Percentiles rank a stretch among this genome's conserved stretches.
Evolutionary conservation across 2,888 invertebrate species (phyloP).

Genomic region (Agrochola circellaris): DNA sequence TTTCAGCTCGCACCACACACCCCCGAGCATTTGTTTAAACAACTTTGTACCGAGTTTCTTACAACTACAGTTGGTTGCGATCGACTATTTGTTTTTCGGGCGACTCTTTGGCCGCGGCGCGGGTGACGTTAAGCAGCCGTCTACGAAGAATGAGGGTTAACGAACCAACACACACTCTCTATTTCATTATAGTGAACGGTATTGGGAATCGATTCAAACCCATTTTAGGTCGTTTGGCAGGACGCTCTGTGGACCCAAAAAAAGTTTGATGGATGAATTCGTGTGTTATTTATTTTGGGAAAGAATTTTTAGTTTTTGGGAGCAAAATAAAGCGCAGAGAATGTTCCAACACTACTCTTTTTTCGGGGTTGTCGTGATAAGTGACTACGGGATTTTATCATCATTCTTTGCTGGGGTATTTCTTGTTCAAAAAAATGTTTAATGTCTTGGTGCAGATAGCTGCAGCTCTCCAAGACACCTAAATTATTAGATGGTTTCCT

Average conservation of each 20-base stretch:
- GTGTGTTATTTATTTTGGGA: conserved; percentile 34
- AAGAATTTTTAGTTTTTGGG: conserved; percentile 1
- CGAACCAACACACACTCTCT: conserved; percentile 52
- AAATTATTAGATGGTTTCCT: neutral
- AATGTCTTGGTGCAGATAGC: too few relatives aligned
- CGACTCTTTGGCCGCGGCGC: conserved; percentile 65
- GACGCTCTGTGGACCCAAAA: conserved; percentile 22
- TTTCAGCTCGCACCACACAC: conserved; percentile 59
- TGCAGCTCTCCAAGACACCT: neutral
- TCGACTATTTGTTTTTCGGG: conserved; percentile 75
- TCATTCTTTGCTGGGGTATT: neutral
- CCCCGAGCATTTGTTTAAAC: conserved; percentile 75
- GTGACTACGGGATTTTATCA: neutral
- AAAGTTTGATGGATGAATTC: conserved; percentile 33
- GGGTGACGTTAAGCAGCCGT: conserved; percentile 76
- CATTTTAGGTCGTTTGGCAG: conserved; percentile 14
- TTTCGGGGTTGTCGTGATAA: neutral
- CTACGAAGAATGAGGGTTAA: conserved; percentile 56
- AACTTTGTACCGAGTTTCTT: conserved; percentile 74
- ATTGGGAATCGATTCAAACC: conserved; percentile 53
- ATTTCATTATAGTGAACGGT: conserved; percentile 50
- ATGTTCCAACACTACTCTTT: neutral
- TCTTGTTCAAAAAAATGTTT: neutral
- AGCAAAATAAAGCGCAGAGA: neutral
- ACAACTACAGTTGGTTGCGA: conserved; percentile 78